phyloP scores from a whole-genome alignment of 2,113 vertebrate genomes.

The Nibea albiflora region DNA sequence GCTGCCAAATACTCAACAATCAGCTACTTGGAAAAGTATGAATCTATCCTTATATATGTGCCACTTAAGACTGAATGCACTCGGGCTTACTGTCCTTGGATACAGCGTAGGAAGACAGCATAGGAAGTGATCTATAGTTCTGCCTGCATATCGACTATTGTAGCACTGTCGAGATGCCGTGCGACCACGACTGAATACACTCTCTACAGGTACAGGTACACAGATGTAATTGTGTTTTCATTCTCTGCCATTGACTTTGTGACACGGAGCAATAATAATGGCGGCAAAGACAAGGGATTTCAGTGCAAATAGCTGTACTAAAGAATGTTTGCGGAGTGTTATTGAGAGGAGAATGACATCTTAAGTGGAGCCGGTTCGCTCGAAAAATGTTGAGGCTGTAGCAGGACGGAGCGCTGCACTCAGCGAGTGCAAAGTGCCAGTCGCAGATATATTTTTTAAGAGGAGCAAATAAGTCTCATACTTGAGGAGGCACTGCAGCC shows the following conservation, averaged over 20 bases:
- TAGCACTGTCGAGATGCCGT: neutral
- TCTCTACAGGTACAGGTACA: neutral
- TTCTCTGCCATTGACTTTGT: neutral
- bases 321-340: constrained; percentile 1
- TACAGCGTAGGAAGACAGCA: neutral
- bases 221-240: constrained; percentile 1
- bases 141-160: neutral
- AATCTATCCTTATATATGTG: neutral
- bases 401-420: neutral
- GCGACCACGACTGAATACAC: neutral
- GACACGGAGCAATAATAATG: constrained; percentile 6
- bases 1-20: too few relatives aligned
- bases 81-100: too few relatives aligned
- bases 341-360: neutral
- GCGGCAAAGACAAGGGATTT: neutral
- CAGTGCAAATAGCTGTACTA: neutral
- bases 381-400: neutral
- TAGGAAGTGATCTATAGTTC: neutral
- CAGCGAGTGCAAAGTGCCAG: neutral
- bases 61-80: neutral
- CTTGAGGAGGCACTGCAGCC: neutral
- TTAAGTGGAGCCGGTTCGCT: neutral
- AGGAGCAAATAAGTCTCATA: neutral
- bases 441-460: neutral
- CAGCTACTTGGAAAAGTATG: neutral